A percentile compares a stretch with the other conserved stretches of the same genome.
These are phyloP conservation scores for Sylvilagus floridanus DNA, from an alignment of 2,797 vertebrate genomes.

Conservation along the genomic window DNA sequence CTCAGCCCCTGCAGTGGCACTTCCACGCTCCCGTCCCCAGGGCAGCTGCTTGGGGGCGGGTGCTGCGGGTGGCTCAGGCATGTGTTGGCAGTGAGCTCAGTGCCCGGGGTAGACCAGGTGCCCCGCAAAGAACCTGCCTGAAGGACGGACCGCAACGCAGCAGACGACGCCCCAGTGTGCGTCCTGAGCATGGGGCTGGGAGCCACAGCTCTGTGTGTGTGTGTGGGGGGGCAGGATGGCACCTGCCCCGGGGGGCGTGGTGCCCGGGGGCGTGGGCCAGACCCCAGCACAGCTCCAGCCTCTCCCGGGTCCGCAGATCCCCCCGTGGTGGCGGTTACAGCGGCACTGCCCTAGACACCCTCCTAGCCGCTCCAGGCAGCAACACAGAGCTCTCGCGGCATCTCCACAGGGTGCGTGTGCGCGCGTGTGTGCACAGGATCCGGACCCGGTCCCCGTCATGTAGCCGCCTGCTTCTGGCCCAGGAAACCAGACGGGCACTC, in stretches of 20 bases:
- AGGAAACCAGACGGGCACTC: conserved; percentile 39
- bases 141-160: no score
- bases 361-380: no score
- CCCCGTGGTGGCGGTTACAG: no score
- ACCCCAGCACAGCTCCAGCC: no score
- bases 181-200: no score
- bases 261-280: no score
- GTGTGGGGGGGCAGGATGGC: no score
- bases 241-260: no score
- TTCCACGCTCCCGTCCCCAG: background rate
- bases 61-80: background rate
- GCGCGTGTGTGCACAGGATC: conserved; percentile 32
- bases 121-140: background rate
- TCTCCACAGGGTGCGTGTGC: background rate
- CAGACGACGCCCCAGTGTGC: rapidly evolving
- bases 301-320: no score
- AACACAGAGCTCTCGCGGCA: no score
- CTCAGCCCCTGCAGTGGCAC: background rate
- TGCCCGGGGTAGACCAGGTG: background rate
- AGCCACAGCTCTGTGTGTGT: no score
- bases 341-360: no score
- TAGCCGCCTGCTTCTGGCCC: conserved; percentile 30
- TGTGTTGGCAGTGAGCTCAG: background rate
- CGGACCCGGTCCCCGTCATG: conserved; percentile 46
- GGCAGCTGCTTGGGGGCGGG: rapidly evolving